Evolutionary conservation across 2,888 invertebrate genomes (phyloP).

Genomic region (Drosophila seclusa): DNA sequence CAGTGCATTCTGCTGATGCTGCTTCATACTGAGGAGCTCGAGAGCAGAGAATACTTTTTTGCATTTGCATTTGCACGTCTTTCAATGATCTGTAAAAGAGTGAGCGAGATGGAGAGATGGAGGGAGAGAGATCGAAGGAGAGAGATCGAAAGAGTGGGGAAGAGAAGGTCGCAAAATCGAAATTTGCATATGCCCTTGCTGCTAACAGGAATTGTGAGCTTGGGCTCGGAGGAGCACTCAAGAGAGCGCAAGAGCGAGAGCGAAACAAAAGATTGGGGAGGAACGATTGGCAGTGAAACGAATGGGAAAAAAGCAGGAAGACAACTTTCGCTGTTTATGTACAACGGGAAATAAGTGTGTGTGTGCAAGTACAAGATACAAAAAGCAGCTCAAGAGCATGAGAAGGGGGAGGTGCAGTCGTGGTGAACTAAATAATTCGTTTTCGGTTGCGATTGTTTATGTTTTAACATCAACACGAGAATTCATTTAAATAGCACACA

Average conservation of each 20-base stretch:
- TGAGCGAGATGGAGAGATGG: constrained; percentile 1
- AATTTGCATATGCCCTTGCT: constrained; percentile 67
- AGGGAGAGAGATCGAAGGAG: not conserved
- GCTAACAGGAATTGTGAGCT: constrained; percentile 55
- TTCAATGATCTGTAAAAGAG: constrained; percentile 12
- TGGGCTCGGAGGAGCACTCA: constrained; percentile 11
- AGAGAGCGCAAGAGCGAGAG: constrained; percentile 26
- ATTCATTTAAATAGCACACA: constrained; percentile 49
- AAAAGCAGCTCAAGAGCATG: constrained; percentile 34
- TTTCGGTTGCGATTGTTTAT: constrained; percentile 48
- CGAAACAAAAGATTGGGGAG: constrained; percentile 30
- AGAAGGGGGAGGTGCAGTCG: not conserved
- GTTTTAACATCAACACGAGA: constrained; percentile 45
- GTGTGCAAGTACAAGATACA: constrained; percentile 20
- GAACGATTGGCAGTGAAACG: constrained; percentile 26
- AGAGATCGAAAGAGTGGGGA: constrained; percentile 10
- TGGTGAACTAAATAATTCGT: constrained; percentile 23
- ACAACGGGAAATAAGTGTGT: constrained; percentile 51
- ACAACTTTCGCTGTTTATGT: constrained; percentile 80
- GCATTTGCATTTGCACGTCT: not conserved
- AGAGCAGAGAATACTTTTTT: not conserved
- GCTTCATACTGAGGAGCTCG: not conserved
- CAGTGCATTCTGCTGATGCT: not conserved
- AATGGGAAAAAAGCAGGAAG: constrained; percentile 72
- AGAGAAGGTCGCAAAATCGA: constrained; percentile 49